Evolutionary conservation across 2,888 invertebrate species (phyloP).

Genomic region (Lissocephala sabroskyi): DNA sequence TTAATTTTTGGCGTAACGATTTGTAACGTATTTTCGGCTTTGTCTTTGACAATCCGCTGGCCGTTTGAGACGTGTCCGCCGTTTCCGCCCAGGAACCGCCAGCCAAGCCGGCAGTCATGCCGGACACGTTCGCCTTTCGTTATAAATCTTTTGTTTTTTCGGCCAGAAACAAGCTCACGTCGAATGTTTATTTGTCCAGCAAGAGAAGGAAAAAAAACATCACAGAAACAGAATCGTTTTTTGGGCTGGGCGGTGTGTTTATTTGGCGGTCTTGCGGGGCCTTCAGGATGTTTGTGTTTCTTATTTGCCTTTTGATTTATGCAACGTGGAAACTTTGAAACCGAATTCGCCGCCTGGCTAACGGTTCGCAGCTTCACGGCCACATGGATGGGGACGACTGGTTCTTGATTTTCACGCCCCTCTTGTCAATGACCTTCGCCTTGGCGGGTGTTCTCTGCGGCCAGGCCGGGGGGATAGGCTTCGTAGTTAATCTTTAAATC

Average conservation of each 20-base stretch:
- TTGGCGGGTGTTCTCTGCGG: background rate
- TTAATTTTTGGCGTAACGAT: too few species aligned
- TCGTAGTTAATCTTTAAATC: conserved; percentile 43
- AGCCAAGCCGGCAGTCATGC: too few species aligned
- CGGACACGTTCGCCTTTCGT: conserved; percentile 39
- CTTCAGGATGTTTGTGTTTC: too few species aligned
- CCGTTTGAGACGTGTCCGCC: too few species aligned
- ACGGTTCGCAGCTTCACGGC: background rate
- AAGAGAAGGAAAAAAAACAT: conserved; percentile 17
- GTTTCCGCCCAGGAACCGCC: too few species aligned
- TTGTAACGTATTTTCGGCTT: too few species aligned
- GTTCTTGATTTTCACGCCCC: conserved; percentile 1
- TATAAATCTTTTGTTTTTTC: conserved; percentile 62
- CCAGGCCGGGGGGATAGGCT: too few species aligned
- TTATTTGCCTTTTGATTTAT: background rate
- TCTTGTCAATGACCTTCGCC: conserved; percentile 15
- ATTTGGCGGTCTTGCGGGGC: conserved; percentile 10
- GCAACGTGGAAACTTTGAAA: background rate
- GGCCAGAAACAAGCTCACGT: too few species aligned
- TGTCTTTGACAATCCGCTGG: too few species aligned
- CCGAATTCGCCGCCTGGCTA: too few species aligned
- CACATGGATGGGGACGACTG: background rate
- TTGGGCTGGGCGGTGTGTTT: too few species aligned
- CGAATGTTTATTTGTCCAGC: too few species aligned
- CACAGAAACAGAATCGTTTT: conserved; percentile 28